phyloP scores from a whole-genome alignment of 2,888 invertebrate species.

The Metalampra italica region DNA sequence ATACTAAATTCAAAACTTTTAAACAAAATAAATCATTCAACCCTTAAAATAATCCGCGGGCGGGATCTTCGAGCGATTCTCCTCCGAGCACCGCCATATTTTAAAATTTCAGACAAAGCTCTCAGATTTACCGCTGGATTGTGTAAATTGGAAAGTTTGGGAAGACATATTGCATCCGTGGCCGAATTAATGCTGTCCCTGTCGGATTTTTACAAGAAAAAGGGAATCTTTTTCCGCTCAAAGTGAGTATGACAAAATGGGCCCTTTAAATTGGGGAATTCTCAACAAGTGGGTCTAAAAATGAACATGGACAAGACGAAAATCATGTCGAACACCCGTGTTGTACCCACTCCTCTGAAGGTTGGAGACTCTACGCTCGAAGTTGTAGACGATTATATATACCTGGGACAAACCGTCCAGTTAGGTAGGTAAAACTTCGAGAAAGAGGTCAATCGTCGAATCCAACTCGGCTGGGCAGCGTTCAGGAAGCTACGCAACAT shows the following conservation, averaged over 20 bases:
- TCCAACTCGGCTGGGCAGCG: too few relatives aligned
- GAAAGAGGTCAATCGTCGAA: too few relatives aligned
- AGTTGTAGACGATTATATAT: too few relatives aligned
- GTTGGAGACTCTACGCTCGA: too few relatives aligned
- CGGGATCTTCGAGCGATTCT: slow-evolving; percentile 31
- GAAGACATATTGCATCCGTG: slow-evolving; percentile 49
- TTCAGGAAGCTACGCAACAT: too few relatives aligned
- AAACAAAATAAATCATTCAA: slow-evolving; percentile 47
- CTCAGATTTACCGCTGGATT: slow-evolving; percentile 60
- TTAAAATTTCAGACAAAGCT: slow-evolving; percentile 60
- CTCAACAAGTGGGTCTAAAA: too few relatives aligned
- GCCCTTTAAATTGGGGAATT: not conserved
- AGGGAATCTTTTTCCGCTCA: slow-evolving; percentile 4
- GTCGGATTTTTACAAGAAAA: slow-evolving; percentile 11
- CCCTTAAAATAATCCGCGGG: slow-evolving; percentile 41
- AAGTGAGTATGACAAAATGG: slow-evolving; percentile 17
- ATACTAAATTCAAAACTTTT: slow-evolving; percentile 16
- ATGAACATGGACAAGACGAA: too few relatives aligned
- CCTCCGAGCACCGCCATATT: slow-evolving; percentile 42
- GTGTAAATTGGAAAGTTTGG: slow-evolving; percentile 64
- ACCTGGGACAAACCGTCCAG: too few relatives aligned
- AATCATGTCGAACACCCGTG: too few relatives aligned
- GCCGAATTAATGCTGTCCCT: slow-evolving; percentile 35
- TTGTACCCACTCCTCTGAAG: too few relatives aligned
- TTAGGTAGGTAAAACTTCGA: too few relatives aligned